Base-by-base conservation (phyloP, 1,140 invertebrate genomes). In the Pseudomyrmex concolor region DNA sequence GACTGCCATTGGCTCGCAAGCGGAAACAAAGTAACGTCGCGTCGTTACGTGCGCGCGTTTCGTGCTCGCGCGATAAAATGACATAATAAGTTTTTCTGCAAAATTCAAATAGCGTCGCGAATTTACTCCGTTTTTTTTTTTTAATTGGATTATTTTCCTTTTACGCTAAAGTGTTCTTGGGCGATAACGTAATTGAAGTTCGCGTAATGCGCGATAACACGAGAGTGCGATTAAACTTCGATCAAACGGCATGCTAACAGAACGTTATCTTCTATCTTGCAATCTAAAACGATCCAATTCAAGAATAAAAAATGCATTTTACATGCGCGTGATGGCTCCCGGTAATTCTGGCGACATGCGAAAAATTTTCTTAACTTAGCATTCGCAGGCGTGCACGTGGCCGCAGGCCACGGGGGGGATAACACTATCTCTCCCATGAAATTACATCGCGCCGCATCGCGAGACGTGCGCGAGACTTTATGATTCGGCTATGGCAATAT, bases 381-480 rank as follows among this genome's bases (percentile, higher is more conserved):
- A 51, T 68, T 48, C 50, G 5, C 76, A 50, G 5, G 10, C 51
- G 45, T 43, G 15, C 43, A 25, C 34, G 15, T 59, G 43, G 71
- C 57, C 45, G 34, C 48, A 34, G 15, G n/a, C 60, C n/a, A n/a
- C n/a, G n/a, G n/a, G n/a, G 9, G 13, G 9, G 22, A 9, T 17
- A 22, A 22, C 63, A 63, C 73, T 71, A 59, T 25, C 81, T 73
- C 19, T 73, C 19, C 22, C 13, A 15, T 15, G 25, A 80, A 67
- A 81, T 73, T 81, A 63, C 64, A 43, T 17, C 19, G 13, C 22
- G 19, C 57, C 25, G 15, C 25, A 12, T 17, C 43, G 4, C n/a
- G n/a, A 15, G 54, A 43, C n/a, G 68, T 55, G 66, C 34, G 34
- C 34, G 34, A 34, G 34, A 34, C 19, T 68, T 84, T 68, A 86